A percentile compares a stretch with the other conserved stretches of the same genome.
These are phyloP conservation scores for Andrena haemorrhoa DNA, from an alignment of 2,888 invertebrate genomes.

Conservation along the genomic window DNA sequence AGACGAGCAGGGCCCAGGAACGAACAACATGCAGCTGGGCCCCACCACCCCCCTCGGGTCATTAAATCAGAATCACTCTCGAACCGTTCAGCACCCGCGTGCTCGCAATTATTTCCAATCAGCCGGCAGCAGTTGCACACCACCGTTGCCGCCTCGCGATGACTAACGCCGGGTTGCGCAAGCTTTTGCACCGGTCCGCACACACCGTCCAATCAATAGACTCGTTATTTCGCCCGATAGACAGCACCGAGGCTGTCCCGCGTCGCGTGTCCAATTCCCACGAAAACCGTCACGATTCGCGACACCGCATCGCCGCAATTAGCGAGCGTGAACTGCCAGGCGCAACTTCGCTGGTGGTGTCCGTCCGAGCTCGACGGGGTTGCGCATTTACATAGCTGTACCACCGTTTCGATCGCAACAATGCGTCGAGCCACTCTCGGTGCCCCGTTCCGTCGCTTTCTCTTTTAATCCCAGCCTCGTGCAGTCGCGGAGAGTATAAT, in stretches of 20 bases:
- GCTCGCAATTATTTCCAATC: conserved; percentile 54
- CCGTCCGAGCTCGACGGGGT: neutral
- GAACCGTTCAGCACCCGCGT: conserved; percentile 3
- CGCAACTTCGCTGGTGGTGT: conserved; percentile 27
- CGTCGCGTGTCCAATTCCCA: conserved; percentile 39
- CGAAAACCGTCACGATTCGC: conserved; percentile 43
- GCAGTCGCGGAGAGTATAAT: conserved; percentile 24
- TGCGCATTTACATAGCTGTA: neutral
- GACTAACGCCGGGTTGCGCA: conserved; percentile 62
- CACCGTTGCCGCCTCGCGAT: conserved; percentile 33
- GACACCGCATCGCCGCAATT: conserved; percentile 36
- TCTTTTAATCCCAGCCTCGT: conserved; percentile 31
- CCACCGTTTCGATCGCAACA: conserved; percentile 7
- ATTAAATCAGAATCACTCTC: conserved; percentile 43
- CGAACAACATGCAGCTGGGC: neutral
- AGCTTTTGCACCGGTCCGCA: conserved; percentile 27
- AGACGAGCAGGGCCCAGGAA: conserved; percentile 22
- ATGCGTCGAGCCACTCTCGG: neutral
- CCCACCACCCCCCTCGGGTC: neutral
- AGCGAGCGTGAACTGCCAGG: conserved; percentile 26
- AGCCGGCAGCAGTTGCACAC: conserved; percentile 31
- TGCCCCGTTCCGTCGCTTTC: conserved; percentile 23
- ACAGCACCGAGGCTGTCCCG: conserved; percentile 5
- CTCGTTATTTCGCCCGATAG: conserved; percentile 31
- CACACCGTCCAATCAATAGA: conserved; percentile 54